Evolutionary conservation across 2,113 vertebrate genomes (phyloP), one percentile per base, ranked within the genome.

Genomic region (Pseudopipra pipra): DNA sequence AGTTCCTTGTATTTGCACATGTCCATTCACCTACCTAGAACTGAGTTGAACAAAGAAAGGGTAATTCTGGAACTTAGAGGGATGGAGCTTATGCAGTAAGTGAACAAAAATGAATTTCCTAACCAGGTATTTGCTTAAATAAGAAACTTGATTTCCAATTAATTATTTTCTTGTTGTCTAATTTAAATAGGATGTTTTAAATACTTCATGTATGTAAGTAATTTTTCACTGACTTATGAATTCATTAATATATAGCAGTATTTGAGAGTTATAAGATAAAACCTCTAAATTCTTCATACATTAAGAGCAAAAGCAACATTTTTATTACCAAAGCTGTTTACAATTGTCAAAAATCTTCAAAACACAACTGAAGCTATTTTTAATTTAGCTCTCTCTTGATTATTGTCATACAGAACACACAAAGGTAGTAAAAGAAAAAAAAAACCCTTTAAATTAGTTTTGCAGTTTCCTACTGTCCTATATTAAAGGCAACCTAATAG

Each of bases 401-500:
- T 87, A 66, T 75, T 94, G 66, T 90, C 37, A 74, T 97, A 86
- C 30, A 94, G 68, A 79, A 83, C 74, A 92, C 22, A 97, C 39
- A 97, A 92, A 97, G 90, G 87, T 94, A 96, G 84, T 81, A 77
- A 84, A 84, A 95, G 27, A 44, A 89, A 95, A 93, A 77, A 30
- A 61, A 28, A 17, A 2, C 0, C 1, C 73, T 95, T 87, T 96
- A 97, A 98, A 97, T 97, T 96, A 91, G 76, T 97, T 98, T 93
- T 97, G 90, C 90, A 85, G 95, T 97, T 98, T 98, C 94, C 96
- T 97, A 97, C 96, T 96, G 95, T 98, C 97, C 86, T 97, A 94
- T 97, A 97, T 97, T 98, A 98, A 98, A 97, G 95, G 96, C 96
- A 97, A 86, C 85, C 95, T 98, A 98, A 98, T 98, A 98, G 97